Base-by-base conservation (phyloP, 2,888 invertebrate species). In the Stictocephala bisonia region DNA sequence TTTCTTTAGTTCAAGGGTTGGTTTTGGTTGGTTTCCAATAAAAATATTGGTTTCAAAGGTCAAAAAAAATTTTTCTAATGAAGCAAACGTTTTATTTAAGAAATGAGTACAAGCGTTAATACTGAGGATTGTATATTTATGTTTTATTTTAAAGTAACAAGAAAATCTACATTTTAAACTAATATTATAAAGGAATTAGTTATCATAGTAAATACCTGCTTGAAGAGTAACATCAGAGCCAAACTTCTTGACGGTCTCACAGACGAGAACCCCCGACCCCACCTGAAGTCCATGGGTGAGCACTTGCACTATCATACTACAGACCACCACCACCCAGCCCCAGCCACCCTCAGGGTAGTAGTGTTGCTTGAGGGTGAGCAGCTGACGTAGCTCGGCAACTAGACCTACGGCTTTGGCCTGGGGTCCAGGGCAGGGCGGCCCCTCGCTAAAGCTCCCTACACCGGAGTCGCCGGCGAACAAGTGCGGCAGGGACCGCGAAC, bases 301-400 rank as follows among this genome's bases (percentile, higher is more conserved):
- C 48, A 93, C 85, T 83, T 94, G 92, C 48, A 90, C 91, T 27
- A 92, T 83, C 20, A 93, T 87, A 20, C 91, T 92, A 27, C 90
- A 91, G 24, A 88, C 86, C 1, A 93, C 87, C 66, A 94, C 90
- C 67, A 93, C 89, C 93, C 93, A 94, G 4, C 94, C 94, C 93
- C 93, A 94, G 0, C 93, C 93, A 7, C 93, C 81, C 75, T 80
- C 80, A 48, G 74, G 79, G 72, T 77, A 79, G 74, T 75, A 78
- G 64, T 78, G 79, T 72, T 80, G 77, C 60, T 76, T 90, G 78
- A 91, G 86, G 7, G 91, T 91, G 71, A 91, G 86, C 79, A 91
- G 84, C 79, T 88, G 88, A 69, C 87, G 83, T 58, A 88, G 81
- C 81, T 88, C 88, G 29, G 87, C 85, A 15, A 87, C 86, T 51